A percentile compares a stretch with the other conserved stretches of the same genome.
Conservation (phyloP, 2,797 vertebrate species). For the Semaprochilodus insignis region DNA sequence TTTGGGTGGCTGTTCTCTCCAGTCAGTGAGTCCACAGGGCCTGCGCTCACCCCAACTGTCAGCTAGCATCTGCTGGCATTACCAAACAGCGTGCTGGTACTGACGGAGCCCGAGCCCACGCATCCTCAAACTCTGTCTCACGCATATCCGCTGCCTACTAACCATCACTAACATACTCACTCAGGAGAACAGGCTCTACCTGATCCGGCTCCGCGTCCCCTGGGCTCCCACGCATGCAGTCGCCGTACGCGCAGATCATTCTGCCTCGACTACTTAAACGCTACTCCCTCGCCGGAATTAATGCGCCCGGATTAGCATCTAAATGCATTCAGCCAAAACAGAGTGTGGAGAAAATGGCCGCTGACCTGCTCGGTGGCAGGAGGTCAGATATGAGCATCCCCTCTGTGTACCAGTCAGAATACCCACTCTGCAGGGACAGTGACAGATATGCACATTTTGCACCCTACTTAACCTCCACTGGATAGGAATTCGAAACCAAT, state of each 20-base stretch:
- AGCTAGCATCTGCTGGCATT: conserved; percentile 78
- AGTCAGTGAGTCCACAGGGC: conserved; percentile 77
- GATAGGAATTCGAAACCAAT: conserved; percentile 32
- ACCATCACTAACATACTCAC: conserved; percentile 44
- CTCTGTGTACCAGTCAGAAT: conserved; percentile 48
- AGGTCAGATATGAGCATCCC: conserved; percentile 48
- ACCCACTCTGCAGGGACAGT: conserved; percentile 40
- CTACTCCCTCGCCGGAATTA: conserved; percentile 57
- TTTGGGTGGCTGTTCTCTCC: conserved; percentile 72
- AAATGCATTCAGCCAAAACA: conserved; percentile 56
- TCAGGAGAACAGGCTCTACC: conserved; percentile 58
- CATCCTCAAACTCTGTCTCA: conserved; percentile 68
- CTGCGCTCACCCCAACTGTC: conserved; percentile 79
- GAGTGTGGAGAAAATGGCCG: conserved; percentile 17
- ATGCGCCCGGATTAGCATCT: conserved; percentile 75
- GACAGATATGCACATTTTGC: conserved; percentile 50
- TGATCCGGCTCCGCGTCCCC: conserved; percentile 58
- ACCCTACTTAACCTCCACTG: conserved; percentile 33
- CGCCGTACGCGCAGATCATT: conserved; percentile 45
- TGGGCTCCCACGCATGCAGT: conserved; percentile 20
- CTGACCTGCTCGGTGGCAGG: conserved; percentile 39
- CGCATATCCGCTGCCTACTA: conserved; percentile 50
- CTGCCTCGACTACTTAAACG: conserved; percentile 18
- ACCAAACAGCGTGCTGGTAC: conserved; percentile 72
- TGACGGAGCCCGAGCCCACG: conserved; percentile 66